Percentiles rank a stretch among this genome's conserved stretches.
These are phyloP conservation scores for Nephrocerus scutellatus DNA, from an alignment of 2,888 invertebrate genomes.

Conservation along the genomic window DNA sequence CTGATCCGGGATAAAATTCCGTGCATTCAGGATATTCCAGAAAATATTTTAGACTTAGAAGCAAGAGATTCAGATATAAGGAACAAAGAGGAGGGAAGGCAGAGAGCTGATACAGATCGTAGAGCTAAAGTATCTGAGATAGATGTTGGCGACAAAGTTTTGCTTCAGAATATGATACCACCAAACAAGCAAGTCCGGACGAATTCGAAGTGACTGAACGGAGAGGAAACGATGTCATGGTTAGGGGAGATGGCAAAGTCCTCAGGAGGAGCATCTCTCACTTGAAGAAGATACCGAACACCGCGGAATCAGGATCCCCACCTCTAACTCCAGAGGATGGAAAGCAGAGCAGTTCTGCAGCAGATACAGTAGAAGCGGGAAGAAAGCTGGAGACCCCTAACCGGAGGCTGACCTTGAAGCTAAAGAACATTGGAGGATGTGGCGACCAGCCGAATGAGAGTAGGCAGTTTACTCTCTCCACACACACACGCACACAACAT, in stretches of 20 bases:
- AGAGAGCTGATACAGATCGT: constrained; percentile 7
- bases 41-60: constrained; percentile 13
- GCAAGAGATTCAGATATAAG: constrained; percentile 13
- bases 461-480: too few species aligned
- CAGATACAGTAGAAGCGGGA: too few species aligned
- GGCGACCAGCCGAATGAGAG: too few species aligned
- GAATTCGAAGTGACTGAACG: constrained; percentile 14
- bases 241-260: constrained; percentile 8
- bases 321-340: too few species aligned
- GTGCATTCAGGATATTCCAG: constrained; percentile 12
- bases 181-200: constrained; percentile 10
- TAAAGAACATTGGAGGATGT: too few species aligned
- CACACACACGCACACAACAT: too few species aligned
- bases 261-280: constrained; percentile 5
- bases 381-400: too few species aligned
- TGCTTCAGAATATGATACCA: constrained; percentile 9
- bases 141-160: constrained; percentile 15
- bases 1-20: constrained; percentile 17
- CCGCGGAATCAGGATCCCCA: too few species aligned
- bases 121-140: constrained; percentile 9
- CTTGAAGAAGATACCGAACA: constrained; percentile 4
- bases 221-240: constrained; percentile 14
- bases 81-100: constrained; percentile 15
- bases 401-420: too few species aligned
- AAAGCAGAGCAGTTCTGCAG: too few species aligned